Percentiles rank a stretch among this genome's conserved stretches.
Conservation (phyloP, 2,797 vertebrate genomes). For the Steatocranus sp. region DNA sequence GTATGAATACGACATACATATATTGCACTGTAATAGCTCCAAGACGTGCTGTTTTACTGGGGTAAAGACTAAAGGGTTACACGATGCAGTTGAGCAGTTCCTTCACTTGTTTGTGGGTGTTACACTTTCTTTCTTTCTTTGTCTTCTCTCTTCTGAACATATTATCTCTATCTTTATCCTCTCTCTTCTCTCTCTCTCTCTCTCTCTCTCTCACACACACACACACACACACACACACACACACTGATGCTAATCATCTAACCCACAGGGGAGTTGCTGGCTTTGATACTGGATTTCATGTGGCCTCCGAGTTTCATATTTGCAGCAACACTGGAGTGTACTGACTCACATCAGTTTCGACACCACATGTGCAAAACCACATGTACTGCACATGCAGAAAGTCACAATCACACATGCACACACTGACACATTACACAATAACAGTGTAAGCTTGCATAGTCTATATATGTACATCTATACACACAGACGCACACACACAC, state of each 20-base stretch:
- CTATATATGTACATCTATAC: slow-evolving; percentile 1
- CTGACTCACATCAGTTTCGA: background rate
- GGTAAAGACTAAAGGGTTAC: background rate
- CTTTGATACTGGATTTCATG: slow-evolving; percentile 48
- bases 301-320: slow-evolving; percentile 42
- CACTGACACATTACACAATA: background rate
- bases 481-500: background rate
- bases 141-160: background rate
- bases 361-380: background rate
- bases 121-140: background rate
- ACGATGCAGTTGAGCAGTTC: background rate
- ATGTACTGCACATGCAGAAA: background rate
- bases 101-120: background rate
- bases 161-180: background rate
- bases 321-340: slow-evolving; percentile 26
- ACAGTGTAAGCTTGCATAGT: background rate
- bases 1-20: background rate
- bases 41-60: background rate
- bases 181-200: background rate
- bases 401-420: background rate
- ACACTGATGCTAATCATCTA: slow-evolving; percentile 41
- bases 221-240: slow-evolving; percentile 13
- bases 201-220: background rate
- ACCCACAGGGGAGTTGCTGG: slow-evolving; percentile 26
- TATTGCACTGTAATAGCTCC: background rate